These are phyloP conservation scores for Lucifuga dentata DNA, from an alignment of 2,113 vertebrate species.

Conservation along the genomic window DNA sequence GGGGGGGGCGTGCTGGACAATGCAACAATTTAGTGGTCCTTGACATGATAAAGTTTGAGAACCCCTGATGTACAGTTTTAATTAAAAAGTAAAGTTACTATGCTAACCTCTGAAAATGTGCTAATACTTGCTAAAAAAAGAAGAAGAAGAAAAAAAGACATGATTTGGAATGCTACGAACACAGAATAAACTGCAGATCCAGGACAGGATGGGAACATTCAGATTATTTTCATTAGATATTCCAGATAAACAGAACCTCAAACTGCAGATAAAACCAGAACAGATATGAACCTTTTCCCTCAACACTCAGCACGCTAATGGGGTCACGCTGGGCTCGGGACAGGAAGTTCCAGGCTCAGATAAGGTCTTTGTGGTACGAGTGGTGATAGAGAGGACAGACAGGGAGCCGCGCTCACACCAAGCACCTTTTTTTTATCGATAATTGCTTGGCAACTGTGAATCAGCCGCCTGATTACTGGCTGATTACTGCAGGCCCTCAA, in stretches of 20 bases:
- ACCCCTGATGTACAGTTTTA: too few species aligned
- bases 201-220: too few species aligned
- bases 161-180: too few species aligned
- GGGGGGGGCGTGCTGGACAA: too few species aligned
- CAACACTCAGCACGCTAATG: constrained; percentile 51
- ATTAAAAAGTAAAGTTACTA: too few species aligned
- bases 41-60: too few species aligned
- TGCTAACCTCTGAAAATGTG: too few species aligned
- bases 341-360: constrained; percentile 58
- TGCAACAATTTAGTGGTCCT: too few species aligned
- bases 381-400: constrained; percentile 44
- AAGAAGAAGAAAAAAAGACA: too few species aligned
- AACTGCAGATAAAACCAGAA: too few species aligned
- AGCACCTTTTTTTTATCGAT: constrained; percentile 77
- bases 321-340: constrained; percentile 58
- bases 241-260: constrained; percentile 25
- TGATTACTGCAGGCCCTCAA: constrained; percentile 67
- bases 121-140: too few species aligned
- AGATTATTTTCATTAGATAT: constrained; percentile 21
- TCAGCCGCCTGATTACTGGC: constrained; percentile 76
- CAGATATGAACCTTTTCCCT: constrained; percentile 48
- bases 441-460: constrained; percentile 77
- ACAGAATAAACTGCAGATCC: too few species aligned
- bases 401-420: constrained; percentile 70
- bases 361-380: constrained; percentile 58